Evolutionary conservation across 1,140 invertebrate genomes (phyloP), one percentile per base, ranked within the genome.

Genomic region (Danaus melanippus): DNA sequence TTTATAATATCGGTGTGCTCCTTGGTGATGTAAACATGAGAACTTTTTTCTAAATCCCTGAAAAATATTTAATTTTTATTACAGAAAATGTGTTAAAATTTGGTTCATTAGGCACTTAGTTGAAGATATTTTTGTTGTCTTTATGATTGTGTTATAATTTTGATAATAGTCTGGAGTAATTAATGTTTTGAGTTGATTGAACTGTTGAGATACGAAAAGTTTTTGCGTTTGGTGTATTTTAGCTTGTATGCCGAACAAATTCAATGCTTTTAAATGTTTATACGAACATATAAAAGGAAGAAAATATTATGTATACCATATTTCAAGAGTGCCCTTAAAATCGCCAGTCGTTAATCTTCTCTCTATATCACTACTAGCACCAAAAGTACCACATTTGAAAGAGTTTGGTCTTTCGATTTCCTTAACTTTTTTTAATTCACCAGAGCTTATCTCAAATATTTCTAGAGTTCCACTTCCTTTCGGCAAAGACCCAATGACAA

Each of bases 381-480:
- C 96, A 86, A 98, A 98, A 9, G 95, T 97, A 12, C 93, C 93
- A 87, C 96, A 98, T 88, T 97, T 98, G 56, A 98, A 92, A n/a
- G 95, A 90, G 65, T 92, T 92, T 45, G 92, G 89, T 68, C 94
- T 93, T 66, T 94, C 92, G 60, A 93, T 90, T 82, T 93, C 90
- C 71, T 92, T 92, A 1, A 96, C 67, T 50, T 93, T 90, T 50
- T 91, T 91, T 10, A 94, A 71, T 70, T 95, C 91, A 10, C 92
- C 92, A 40, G 91, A 90, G 11, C 89, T 90, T 15, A 98, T 88
- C 87, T 96, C 93, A 78, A 93, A 97, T n/a, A 97, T 91, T 87
- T 98, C 92, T 62, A 98, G 84, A 11, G 94, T 90, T 0, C 97
- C 97, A 41, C 91, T 93, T 49, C 94, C 94, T 72, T 92, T 92